A percentile compares a stretch with the other conserved stretches of the same genome.
Conservation (phyloP, 2,888 invertebrate genomes). For the Cantharis rustica region DNA sequence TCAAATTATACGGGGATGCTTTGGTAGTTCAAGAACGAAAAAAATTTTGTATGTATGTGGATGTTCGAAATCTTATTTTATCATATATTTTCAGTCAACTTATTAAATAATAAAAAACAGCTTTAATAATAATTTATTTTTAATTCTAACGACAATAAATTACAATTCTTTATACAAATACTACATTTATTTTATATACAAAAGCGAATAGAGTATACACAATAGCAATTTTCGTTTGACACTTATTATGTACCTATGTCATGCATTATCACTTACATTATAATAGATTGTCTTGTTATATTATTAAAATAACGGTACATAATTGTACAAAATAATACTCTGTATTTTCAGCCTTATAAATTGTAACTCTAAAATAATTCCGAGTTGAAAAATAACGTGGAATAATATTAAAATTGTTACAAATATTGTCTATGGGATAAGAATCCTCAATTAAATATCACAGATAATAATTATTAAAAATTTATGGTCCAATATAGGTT, state of each 20-base stretch:
- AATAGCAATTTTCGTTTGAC: slow-evolving; percentile 22
- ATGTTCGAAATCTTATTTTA: no score
- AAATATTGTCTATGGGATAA: not conserved
- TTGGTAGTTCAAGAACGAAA: no score
- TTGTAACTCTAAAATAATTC: slow-evolving; percentile 11
- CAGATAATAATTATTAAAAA: slow-evolving; percentile 39
- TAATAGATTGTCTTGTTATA: slow-evolving; percentile 27
- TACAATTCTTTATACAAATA: slow-evolving; percentile 23
- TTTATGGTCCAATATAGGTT: slow-evolving; percentile 53
- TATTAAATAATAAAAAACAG: not conserved
- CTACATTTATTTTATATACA: slow-evolving; percentile 24
- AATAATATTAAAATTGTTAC: not conserved
- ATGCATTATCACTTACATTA: slow-evolving; percentile 14
- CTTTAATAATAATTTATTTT: not conserved
- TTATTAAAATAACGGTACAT: not conserved
- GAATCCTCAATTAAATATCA: slow-evolving; percentile 43
- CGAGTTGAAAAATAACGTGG: not conserved
- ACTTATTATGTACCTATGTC: slow-evolving; percentile 2
- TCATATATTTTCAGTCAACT: not conserved
- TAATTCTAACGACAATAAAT: slow-evolving; percentile 19
- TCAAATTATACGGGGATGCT: no score
- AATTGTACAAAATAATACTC: slow-evolving; percentile 17
- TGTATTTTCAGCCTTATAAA: slow-evolving; percentile 24
- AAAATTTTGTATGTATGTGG: no score
- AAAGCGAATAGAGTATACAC: slow-evolving; percentile 23